phyloP scores from a whole-genome alignment of 2,797 vertebrate genomes.

The Lindbergichthys nudifrons region DNA sequence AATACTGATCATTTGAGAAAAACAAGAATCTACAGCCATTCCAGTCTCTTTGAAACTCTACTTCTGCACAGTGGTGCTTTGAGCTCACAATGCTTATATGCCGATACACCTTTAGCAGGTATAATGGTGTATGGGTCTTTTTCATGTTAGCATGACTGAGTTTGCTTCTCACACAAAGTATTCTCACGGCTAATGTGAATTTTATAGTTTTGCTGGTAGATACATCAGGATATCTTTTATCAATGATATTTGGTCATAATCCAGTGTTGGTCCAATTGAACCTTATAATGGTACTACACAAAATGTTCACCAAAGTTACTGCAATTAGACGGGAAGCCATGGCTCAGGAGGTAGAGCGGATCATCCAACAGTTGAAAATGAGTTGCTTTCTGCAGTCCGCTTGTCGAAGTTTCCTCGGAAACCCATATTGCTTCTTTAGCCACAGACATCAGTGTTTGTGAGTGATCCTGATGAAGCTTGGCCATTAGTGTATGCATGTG shows the following conservation, averaged over 20 bases:
- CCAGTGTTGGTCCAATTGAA: neutral
- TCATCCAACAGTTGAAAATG: too few species aligned
- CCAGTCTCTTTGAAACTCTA: neutral
- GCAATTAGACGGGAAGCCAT: too few species aligned
- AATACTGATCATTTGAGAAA: slow-evolving; percentile 3
- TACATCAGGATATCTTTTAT: too few species aligned
- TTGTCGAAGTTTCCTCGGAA: too few species aligned
- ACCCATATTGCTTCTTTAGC: too few species aligned
- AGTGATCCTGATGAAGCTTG: too few species aligned
- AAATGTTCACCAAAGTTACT: neutral
- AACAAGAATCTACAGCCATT: neutral
- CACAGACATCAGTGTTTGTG: too few species aligned
- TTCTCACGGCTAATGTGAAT: neutral
- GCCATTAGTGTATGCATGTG: too few species aligned
- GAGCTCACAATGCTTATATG: neutral
- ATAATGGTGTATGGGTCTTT: neutral
- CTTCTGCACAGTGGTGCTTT: neutral
- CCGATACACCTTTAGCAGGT: neutral
- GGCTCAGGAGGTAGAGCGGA: too few species aligned
- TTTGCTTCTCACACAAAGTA: neutral
- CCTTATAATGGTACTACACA: neutral
- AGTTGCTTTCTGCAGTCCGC: too few species aligned
- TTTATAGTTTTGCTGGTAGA: neutral
- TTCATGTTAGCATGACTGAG: neutral
- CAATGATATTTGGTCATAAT: neutral